Percentiles rank a stretch among this genome's conserved stretches.
phyloP scores from a whole-genome alignment of 2,797 vertebrate genomes.

The Melanotaenia trifasciata region DNA sequence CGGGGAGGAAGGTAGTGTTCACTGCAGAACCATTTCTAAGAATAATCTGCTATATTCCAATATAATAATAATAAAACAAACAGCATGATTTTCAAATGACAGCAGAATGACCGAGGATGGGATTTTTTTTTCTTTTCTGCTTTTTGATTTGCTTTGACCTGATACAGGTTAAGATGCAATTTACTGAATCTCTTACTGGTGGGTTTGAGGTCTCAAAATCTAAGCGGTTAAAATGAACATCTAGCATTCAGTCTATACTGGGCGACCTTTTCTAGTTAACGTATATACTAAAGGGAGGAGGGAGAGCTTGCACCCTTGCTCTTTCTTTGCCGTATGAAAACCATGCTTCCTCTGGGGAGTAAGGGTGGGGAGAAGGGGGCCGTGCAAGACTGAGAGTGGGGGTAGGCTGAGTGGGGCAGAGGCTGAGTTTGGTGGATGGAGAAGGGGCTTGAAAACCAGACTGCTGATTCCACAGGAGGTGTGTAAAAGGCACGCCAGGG shows the following conservation, averaged over 20 bases:
- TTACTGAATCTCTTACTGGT: constrained; percentile 74
- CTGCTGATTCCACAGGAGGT: constrained; percentile 82
- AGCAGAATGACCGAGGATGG: constrained; percentile 79
- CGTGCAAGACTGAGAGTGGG: constrained; percentile 76
- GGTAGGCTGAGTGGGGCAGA: constrained; percentile 53
- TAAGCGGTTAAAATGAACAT: constrained; percentile 75
- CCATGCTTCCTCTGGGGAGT: constrained; percentile 78
- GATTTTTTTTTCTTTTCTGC: constrained; percentile 28
- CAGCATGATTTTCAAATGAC: constrained; percentile 81
- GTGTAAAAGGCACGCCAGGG: constrained; percentile 88
- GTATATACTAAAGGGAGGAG: constrained; percentile 58
- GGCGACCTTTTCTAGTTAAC: constrained; percentile 67
- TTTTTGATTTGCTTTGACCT: constrained; percentile 81
- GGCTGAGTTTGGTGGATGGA: constrained; percentile 69
- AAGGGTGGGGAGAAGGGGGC: constrained; percentile 54
- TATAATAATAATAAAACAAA: constrained; percentile 74
- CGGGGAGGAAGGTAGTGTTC: constrained; percentile 77
- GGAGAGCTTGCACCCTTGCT: constrained; percentile 74
- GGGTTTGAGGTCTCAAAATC: constrained; percentile 70
- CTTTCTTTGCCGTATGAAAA: constrained; percentile 83
- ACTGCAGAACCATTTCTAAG: constrained; percentile 74
- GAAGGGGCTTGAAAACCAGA: constrained; percentile 72
- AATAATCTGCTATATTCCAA: constrained; percentile 74
- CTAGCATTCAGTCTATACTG: constrained; percentile 74
- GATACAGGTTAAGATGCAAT: constrained; percentile 88